Base-by-base conservation (phyloP, 2,797 vertebrate species). In the Enteromius anoplus region DNA sequence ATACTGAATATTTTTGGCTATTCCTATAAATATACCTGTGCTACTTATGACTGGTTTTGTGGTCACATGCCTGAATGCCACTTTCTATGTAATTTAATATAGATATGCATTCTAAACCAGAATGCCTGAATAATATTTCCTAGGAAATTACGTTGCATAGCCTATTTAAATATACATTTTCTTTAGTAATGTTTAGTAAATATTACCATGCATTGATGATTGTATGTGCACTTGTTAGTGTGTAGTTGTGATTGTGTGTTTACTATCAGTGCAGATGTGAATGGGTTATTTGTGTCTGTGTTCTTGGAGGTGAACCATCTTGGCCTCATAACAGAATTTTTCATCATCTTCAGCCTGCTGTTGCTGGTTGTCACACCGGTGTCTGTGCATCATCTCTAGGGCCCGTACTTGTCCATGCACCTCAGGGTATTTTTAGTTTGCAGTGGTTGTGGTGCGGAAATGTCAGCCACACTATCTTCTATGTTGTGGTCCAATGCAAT, bases 381-480 rank as follows among this genome's bases (percentile, higher is more conserved):
- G 11, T 11, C 76, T 47, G 21, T 79, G 29, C 32, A 68, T 68
- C 49, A 55, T 55, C 34, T 79, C 32, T 4, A n/a, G 26, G 65
- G n/a, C 68, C 23, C 64, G 78, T 71, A 26, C 12, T 19, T 34
- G 55, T 81, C 40, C 53, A 15, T 47, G 79, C 12, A 49, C 40
- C 55, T 72, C 69, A 1, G 79, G 58, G 79, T 81, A 72, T 81
- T 81, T 81, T 72, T 81, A 72, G 40, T 49, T n/a, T 10, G 1
- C 6, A 58, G 49, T 3, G 49, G 53, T 34, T 17, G 26, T 80
- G 53, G 26, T 71, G 37, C n/a, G 68, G 78, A 71, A 80, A 71
- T 60, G 68, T 70, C 65, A 70, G 34, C n/a, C 51, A 58, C 66
- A 15, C 37, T 47, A 53, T 12, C 40, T 47, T 81, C 53, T 47